Conservation (phyloP, 53 echinoderm and acorn worm species). For the Patiria pectinifera region DNA sequence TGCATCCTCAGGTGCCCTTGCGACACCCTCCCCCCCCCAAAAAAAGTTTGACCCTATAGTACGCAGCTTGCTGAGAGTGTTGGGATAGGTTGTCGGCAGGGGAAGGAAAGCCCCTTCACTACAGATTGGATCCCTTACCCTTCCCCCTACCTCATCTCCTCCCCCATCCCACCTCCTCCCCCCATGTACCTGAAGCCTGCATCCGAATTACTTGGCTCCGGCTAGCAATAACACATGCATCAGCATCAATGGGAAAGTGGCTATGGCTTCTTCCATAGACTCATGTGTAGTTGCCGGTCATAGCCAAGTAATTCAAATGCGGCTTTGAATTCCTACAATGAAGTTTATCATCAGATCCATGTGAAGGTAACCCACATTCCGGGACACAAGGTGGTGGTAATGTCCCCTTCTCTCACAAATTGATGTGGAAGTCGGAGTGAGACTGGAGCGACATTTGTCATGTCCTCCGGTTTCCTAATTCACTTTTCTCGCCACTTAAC, state of each 20-base stretch:
- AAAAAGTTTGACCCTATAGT: background rate
- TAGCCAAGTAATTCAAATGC: background rate
- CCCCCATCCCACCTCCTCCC: too few species aligned
- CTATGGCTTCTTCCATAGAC: background rate
- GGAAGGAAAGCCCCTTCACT: background rate
- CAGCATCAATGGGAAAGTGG: too few species aligned
- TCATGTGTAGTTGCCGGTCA: background rate
- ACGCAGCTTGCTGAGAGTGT: background rate
- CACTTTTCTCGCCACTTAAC: slow-evolving; percentile 13
- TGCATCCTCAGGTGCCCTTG: too few species aligned
- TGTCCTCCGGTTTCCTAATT: slow-evolving; percentile 32
- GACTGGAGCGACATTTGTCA: slow-evolving; percentile 20
- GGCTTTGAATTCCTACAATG: background rate
- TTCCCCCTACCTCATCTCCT: too few species aligned
- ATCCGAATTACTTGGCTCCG: too few species aligned
- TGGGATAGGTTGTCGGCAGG: background rate
- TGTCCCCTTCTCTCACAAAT: background rate
- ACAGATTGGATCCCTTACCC: background rate
- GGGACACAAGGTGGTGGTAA: background rate
- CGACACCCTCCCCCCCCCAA: too few species aligned
- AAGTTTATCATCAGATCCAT: background rate
- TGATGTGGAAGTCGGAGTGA: background rate
- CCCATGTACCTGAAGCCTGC: too few species aligned
- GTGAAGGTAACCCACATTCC: background rate
- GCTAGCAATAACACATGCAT: too few species aligned